Evolutionary conservation across 2,888 invertebrate species (phyloP), one percentile per base, ranked within the genome.

Genomic region (Electrophaes corylata): DNA sequence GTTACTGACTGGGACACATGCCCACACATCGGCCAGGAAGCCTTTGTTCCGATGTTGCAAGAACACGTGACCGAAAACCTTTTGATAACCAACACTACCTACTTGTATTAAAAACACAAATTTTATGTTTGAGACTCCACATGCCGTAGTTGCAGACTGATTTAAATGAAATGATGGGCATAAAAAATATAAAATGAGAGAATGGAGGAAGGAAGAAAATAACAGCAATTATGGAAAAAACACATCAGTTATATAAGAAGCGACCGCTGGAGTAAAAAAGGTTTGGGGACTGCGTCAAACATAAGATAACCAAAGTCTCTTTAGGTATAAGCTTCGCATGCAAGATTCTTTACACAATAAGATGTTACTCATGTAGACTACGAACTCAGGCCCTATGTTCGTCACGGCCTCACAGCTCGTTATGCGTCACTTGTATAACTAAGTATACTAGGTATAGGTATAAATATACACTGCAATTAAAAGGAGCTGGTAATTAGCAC

Each of bases 1-100:
- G 57, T 57, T 31, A 57, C 51, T 57, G 57, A 57, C 57, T 51
- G 26, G 35, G 40, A 16, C 33, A 47, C 14, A n/a, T 20, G 20
- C 45, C 49, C 45, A 40, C 56, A 57, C 45, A 6, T 18, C 33
- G 11, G 6, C 16, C 20, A 37, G 48, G 48, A 55, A 55, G 45
- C 31, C 39, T 48, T 54, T 41, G 41, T 54, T 35, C 18, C 19
- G 37, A 56, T 48, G 23, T 35, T 48, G 18, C 47, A 41, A 33
- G 35, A 51, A 31, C 23, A 41, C n/a, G 39, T 5, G 18, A n/a
- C 40, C 26, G 2, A 43, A 23, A 43, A 26, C 43, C 19, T 40
- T n/a, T 40, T 20, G 19, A 40, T 19, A 16, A n/a, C n/a, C n/a
- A n/a, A n/a, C n/a, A n/a, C n/a, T n/a, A n/a, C n/a, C n/a, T n/a